These are phyloP conservation scores for Platyrinchus mystaceus DNA, from an alignment of 2,797 vertebrate species.

Conservation along the genomic window DNA sequence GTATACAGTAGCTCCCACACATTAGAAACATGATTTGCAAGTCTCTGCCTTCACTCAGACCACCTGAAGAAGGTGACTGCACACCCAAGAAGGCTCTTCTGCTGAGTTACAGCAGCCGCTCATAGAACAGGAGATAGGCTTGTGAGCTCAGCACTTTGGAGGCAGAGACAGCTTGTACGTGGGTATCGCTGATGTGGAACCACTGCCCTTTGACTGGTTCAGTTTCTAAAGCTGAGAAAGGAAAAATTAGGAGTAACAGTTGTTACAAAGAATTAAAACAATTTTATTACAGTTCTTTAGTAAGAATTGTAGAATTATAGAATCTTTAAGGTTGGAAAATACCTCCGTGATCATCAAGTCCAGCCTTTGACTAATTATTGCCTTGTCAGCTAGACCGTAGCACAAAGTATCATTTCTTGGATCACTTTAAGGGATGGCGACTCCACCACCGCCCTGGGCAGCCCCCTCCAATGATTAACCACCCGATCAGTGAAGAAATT, in stretches of 20 bases:
- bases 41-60: neutral
- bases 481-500: neutral
- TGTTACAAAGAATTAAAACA: neutral
- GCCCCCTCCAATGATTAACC: neutral
- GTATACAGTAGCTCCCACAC: neutral
- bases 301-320: neutral
- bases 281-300: neutral
- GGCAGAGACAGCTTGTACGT: conserved; percentile 84
- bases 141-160: conserved; percentile 88
- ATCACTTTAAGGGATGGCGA: neutral
- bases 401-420: neutral
- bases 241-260: neutral
- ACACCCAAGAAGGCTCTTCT: neutral
- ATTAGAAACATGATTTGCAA: conserved; percentile 23
- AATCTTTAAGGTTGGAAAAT: neutral
- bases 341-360: neutral
- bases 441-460: neutral
- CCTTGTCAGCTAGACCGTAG: neutral
- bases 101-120: conserved; percentile 78
- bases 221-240: conserved; percentile 61
- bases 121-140: conserved; percentile 98
- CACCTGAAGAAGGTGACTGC: neutral
- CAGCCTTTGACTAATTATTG: neutral
- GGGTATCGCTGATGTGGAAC: conserved; percentile 94
- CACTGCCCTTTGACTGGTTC: conserved; percentile 84